phyloP scores from a whole-genome alignment of 1,140 invertebrate species.

The Cherax quadricarinatus region DNA sequence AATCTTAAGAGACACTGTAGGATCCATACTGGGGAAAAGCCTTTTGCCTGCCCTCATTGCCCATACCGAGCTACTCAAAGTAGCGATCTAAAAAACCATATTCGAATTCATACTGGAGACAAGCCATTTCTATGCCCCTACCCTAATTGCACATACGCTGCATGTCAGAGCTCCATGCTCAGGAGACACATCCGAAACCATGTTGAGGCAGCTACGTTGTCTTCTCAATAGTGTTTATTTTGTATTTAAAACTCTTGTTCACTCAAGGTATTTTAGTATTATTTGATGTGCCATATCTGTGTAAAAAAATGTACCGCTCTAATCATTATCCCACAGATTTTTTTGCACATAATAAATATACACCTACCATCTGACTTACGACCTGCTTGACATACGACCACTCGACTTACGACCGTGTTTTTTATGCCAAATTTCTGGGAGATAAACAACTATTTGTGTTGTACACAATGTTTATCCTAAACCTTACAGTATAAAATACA shows the following conservation, averaged over 20 bases:
- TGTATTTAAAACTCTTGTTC: not conserved
- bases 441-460: too few species aligned
- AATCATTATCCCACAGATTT: too few species aligned
- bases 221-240: not conserved
- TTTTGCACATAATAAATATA: too few species aligned
- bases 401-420: too few species aligned
- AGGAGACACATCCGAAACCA: constrained; percentile 99
- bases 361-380: too few species aligned
- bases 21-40: constrained; percentile 45
- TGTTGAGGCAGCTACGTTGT: constrained; percentile 76
- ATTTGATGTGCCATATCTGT: too few species aligned
- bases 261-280: not conserved
- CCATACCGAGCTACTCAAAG: constrained; percentile 36
- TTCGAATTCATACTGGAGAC: constrained; percentile 47
- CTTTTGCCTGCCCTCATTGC: constrained; percentile 45
- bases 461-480: too few species aligned
- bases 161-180: constrained; percentile 87
- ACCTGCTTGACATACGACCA: too few species aligned
- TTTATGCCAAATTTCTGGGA: too few species aligned
- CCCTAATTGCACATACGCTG: constrained; percentile 96
- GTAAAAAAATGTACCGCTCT: too few species aligned
- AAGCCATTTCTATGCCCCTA: constrained; percentile 91
- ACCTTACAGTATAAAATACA: too few species aligned
- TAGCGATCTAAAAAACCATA: constrained; percentile 42
- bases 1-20: constrained; percentile 85